These are phyloP conservation scores for Maccullochella peelii DNA, from an alignment of 2,113 vertebrate species.

Conservation along the genomic window DNA sequence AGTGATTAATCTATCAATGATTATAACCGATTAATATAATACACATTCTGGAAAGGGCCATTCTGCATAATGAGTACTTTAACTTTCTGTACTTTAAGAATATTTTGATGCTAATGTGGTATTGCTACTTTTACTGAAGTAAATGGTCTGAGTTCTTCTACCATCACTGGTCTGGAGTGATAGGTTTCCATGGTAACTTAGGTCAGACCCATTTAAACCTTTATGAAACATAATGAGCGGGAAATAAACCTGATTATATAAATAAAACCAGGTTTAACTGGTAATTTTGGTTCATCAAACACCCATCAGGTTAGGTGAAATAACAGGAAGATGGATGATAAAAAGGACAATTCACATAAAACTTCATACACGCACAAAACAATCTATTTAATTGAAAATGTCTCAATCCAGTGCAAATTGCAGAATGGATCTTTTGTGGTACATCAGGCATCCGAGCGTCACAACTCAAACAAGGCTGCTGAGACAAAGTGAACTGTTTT, in stretches of 20 bases:
- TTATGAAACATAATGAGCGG: not conserved
- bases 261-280: not conserved
- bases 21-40: not conserved
- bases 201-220: not conserved
- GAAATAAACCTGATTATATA: not conserved
- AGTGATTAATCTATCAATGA: not conserved
- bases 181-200: not conserved
- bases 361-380: slow-evolving; percentile 18
- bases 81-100: not conserved
- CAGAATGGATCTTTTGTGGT: slow-evolving; percentile 11
- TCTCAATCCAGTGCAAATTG: slow-evolving; percentile 21
- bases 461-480: slow-evolving; percentile 33
- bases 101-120: not conserved
- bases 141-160: not conserved
- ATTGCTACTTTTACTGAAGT: not conserved
- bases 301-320: not conserved
- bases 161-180: not conserved
- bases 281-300: not conserved
- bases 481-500: not conserved
- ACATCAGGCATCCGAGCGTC: slow-evolving; percentile 24
- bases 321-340: not conserved
- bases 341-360: not conserved
- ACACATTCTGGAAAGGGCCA: not conserved
- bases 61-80: not conserved
- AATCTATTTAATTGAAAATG: slow-evolving; percentile 53